Conservation (phyloP, 2,113 vertebrate species). For the Mustela nigripes region DNA sequence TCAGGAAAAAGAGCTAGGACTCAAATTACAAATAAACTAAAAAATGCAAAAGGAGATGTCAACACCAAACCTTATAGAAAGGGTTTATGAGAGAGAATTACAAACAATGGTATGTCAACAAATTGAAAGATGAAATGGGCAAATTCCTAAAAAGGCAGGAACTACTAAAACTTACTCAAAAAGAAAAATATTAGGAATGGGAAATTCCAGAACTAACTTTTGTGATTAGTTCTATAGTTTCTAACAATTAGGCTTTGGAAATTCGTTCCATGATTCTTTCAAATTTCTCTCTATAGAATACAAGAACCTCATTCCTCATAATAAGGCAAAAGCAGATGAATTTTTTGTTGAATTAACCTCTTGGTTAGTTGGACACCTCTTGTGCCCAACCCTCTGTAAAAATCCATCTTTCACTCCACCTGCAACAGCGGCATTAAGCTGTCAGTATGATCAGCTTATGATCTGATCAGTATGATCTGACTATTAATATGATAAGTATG, state of each 20-base stretch:
- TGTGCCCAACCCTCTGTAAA: background rate
- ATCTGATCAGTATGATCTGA: background rate
- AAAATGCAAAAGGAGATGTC: background rate
- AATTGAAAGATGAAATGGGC: background rate
- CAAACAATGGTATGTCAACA: background rate
- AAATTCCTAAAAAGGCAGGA: constrained; percentile 36
- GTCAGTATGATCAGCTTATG: background rate
- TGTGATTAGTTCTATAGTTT: constrained; percentile 10
- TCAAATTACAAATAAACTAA: constrained; percentile 7
- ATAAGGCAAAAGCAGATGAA: background rate
- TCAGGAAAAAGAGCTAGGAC: background rate
- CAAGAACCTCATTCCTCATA: background rate
- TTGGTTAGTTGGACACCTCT: background rate
- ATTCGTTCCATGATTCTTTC: background rate
- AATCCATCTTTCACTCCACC: background rate
- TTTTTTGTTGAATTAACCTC: background rate
- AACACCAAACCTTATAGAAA: background rate
- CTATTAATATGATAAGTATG: background rate
- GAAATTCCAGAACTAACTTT: constrained; percentile 11
- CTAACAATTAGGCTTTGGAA: background rate
- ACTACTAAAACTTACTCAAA: background rate
- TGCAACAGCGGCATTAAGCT: background rate
- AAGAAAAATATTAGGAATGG: background rate
- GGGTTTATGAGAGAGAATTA: background rate
- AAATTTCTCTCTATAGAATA: background rate